These are phyloP conservation scores for Choristoneura fumiferana DNA, from an alignment of 1,140 invertebrate genomes.

Conservation along the genomic window DNA sequence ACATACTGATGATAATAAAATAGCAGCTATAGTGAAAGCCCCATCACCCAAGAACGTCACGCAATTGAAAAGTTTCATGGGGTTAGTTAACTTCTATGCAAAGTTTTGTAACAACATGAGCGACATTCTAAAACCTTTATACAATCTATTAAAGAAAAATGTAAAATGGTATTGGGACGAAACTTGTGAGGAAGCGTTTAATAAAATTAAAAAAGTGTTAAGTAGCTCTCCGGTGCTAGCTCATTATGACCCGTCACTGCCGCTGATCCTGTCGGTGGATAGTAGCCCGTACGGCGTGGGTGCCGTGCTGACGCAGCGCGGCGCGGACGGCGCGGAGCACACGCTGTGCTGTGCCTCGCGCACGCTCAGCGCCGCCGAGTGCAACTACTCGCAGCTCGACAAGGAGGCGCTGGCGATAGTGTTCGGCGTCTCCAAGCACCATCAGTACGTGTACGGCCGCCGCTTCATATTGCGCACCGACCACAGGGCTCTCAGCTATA, in stretches of 20 bases:
- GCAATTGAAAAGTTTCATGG: slow-evolving; percentile 11
- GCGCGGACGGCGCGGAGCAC: slow-evolving; percentile 42
- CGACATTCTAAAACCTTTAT: slow-evolving; percentile 16
- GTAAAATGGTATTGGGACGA: not conserved
- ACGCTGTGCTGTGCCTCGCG: slow-evolving; percentile 72
- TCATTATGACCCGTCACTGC: slow-evolving; percentile 51
- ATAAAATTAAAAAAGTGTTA: slow-evolving; percentile 14
- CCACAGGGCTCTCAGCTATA: slow-evolving; percentile 65
- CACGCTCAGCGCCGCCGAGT: slow-evolving; percentile 22
- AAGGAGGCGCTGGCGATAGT: slow-evolving; percentile 68
- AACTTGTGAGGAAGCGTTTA: not conserved
- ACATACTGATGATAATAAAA: too few species aligned
- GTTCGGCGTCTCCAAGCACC: slow-evolving; percentile 54
- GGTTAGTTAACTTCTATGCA: slow-evolving; percentile 11
- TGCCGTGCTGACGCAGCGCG: slow-evolving; percentile 57
- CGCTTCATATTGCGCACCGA: slow-evolving; percentile 74
- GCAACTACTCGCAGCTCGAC: slow-evolving; percentile 33
- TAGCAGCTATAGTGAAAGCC: not conserved
- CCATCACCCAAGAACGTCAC: not conserved
- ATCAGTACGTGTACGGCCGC: slow-evolving; percentile 50
- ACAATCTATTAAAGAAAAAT: slow-evolving; percentile 17
- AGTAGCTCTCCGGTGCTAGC: slow-evolving; percentile 24
- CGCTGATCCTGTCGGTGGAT: slow-evolving; percentile 65
- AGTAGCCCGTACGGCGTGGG: slow-evolving; percentile 66
- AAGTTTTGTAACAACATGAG: slow-evolving; percentile 14